Conservation (phyloP, 2,113 vertebrate genomes). For the Podarcis cretensis region DNA sequence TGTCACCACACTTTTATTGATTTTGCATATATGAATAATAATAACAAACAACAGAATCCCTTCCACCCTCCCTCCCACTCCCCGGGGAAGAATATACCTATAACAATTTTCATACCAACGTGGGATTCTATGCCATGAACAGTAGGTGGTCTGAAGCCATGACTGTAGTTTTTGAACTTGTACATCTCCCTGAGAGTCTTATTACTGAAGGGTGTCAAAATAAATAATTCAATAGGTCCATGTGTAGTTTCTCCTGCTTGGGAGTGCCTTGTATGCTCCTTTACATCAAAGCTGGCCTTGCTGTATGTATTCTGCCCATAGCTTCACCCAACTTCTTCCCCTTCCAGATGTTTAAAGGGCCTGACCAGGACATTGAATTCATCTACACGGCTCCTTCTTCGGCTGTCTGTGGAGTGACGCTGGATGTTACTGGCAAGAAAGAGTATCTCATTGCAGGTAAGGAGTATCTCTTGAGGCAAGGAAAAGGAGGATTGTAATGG, state of each 20-base stretch:
- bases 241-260: background rate
- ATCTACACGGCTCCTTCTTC: conserved; percentile 91
- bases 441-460: conserved; percentile 94
- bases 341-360: conserved; percentile 95
- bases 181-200: background rate
- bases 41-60: no score
- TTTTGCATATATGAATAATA: no score
- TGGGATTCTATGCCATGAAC: no score
- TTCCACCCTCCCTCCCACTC: no score
- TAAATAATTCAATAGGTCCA: background rate
- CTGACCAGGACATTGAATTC: conserved; percentile 82
- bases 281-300: no score
- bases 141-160: no score
- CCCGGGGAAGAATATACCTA: no score
- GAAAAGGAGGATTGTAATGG: background rate
- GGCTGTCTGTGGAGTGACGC: conserved; percentile 87
- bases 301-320: accelerated
- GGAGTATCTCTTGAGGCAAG: background rate
- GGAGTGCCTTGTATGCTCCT: background rate
- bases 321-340: background rate
- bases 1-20: no score
- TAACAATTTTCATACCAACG: no score
- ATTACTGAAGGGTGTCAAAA: background rate
- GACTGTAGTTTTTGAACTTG: background rate
- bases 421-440: conserved; percentile 88